These are phyloP conservation scores for Apodemus agrarius DNA, from an alignment of 2,797 vertebrate species.

Conservation along the genomic window DNA sequence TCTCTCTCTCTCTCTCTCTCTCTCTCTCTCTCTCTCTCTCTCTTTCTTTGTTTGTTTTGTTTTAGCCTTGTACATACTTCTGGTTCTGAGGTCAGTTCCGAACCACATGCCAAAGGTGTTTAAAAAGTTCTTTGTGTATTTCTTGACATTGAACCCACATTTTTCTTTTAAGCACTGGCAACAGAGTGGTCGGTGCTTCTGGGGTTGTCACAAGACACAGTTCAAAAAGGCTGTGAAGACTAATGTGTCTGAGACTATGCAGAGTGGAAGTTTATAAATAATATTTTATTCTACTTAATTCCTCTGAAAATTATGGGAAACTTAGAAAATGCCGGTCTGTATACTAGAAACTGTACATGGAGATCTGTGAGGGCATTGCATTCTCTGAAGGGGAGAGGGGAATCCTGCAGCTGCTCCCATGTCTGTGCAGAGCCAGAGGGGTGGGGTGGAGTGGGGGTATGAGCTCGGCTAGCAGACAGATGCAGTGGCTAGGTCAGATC, in stretches of 20 bases:
- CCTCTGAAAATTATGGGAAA: background rate
- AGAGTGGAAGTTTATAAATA: background rate
- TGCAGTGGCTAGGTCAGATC: background rate
- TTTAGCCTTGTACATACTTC: background rate
- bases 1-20: background rate
- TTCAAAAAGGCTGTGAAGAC: background rate
- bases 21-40: no score
- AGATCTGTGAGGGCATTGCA: background rate
- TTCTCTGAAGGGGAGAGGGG: background rate
- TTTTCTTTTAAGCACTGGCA: background rate
- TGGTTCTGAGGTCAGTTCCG: background rate
- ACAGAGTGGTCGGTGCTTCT: background rate
- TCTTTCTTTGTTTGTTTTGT: background rate
- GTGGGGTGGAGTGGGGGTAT: no score
- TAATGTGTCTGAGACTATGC: background rate
- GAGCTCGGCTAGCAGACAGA: background rate
- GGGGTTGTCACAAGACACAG: no score
- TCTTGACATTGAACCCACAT: background rate
- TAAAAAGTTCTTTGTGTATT: background rate
- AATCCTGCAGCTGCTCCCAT: background rate
- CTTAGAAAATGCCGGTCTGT: background rate
- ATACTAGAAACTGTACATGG: no score
- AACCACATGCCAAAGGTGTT: background rate
- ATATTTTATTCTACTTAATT: background rate
- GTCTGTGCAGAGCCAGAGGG: background rate